Conservation (phyloP, 2,888 invertebrate species). For the Trisateles emortualis region DNA sequence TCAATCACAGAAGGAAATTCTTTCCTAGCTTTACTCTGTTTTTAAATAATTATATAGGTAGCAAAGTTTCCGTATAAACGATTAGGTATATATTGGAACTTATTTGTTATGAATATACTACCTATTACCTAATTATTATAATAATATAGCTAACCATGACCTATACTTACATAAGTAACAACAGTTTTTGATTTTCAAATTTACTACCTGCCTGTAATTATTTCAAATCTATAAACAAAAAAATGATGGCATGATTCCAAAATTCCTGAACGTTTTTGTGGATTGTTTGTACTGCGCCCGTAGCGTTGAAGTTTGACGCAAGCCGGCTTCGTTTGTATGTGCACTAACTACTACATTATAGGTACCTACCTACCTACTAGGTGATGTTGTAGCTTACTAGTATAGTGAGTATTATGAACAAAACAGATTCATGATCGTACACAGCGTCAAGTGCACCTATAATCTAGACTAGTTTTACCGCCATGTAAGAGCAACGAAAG, state of each 20-base stretch:
- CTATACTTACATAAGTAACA: constrained; percentile 33
- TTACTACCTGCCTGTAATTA: constrained; percentile 50
- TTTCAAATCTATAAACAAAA: constrained; percentile 56
- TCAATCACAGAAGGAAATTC: too few species aligned
- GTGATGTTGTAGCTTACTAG: too few species aligned
- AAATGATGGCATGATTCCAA: constrained; percentile 77
- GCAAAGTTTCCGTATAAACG: too few species aligned
- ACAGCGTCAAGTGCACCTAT: constrained; percentile 22
- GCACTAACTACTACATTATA: constrained; percentile 22
- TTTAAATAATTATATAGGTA: too few species aligned
- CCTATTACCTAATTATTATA: too few species aligned
- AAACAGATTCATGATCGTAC: constrained; percentile 11
- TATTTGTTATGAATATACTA: too few species aligned
- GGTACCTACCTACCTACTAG: too few species aligned
- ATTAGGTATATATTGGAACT: too few species aligned
- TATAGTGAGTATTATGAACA: constrained; percentile 11
- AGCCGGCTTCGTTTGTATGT: constrained; percentile 51
- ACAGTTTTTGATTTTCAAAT: constrained; percentile 29
- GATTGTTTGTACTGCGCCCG: constrained; percentile 75
- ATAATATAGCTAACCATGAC: constrained; percentile 33
- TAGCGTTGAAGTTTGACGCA: constrained; percentile 69
- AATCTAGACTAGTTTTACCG: constrained; percentile 19
- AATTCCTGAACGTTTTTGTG: constrained; percentile 72
- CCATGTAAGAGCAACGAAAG: constrained; percentile 25
- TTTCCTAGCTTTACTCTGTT: too few species aligned